phyloP scores from a whole-genome alignment of 2,113 vertebrate species.

The Oncorhynchus masou region DNA sequence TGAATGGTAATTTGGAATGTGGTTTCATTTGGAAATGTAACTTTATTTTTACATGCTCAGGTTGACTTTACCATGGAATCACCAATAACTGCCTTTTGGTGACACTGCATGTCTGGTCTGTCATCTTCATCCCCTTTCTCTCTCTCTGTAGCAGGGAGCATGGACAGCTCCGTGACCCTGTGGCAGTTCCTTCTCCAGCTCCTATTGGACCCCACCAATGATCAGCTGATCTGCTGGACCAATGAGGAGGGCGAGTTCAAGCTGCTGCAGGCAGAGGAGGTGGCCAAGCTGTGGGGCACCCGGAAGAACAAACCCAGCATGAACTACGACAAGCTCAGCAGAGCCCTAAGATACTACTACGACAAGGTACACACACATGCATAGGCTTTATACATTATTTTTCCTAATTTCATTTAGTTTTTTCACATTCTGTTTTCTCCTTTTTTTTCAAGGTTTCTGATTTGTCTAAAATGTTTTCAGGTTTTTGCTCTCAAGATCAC shows the following conservation, averaged over 20 bases:
- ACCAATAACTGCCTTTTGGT: too few species aligned
- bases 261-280: slow-evolving; percentile 94
- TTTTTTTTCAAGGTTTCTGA: too few species aligned
- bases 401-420: too few species aligned
- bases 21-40: too few species aligned
- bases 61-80: too few species aligned
- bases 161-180: slow-evolving; percentile 97
- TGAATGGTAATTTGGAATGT: too few species aligned
- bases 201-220: slow-evolving; percentile 87
- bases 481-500: too few species aligned
- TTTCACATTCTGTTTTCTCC: too few species aligned
- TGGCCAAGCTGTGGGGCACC: slow-evolving; percentile 94
- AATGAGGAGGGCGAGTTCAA: slow-evolving; percentile 95
- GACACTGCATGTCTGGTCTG: neutral
- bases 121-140: neutral
- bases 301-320: slow-evolving; percentile 98
- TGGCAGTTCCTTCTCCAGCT: slow-evolving; percentile 99
- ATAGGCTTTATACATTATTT: too few species aligned
- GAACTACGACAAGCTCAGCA: slow-evolving; percentile 98
- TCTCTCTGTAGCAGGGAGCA: slow-evolving; percentile 39
- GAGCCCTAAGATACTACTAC: slow-evolving; percentile 97
- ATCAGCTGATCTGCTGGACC: slow-evolving; percentile 95
- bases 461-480: too few species aligned
- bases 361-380: slow-evolving; percentile 83
- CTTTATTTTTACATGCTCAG: too few species aligned